Evolutionary conservation across 2,888 invertebrate species (phyloP).

Genomic region (Belgica antarctica): DNA sequence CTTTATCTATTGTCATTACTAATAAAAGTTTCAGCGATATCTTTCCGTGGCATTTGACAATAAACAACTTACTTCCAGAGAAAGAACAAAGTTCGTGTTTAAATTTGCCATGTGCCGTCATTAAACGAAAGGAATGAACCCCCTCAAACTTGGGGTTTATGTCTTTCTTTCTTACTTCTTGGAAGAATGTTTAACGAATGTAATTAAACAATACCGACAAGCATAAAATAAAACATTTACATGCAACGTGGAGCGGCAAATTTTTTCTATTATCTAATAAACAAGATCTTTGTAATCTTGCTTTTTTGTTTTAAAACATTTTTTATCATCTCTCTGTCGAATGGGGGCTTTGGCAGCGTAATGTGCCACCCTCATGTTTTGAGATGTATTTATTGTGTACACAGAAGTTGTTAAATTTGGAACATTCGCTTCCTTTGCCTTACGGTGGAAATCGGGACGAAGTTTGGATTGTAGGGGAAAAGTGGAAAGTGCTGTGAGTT

Average conservation of each 20-base stretch:
- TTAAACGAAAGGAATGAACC: not conserved
- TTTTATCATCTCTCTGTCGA: not conserved
- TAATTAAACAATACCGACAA: constrained; percentile 36
- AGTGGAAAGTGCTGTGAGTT: no score
- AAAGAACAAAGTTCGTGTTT: not conserved
- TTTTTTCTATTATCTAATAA: constrained; percentile 40
- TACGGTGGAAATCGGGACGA: no score
- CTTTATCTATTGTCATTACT: constrained; percentile 16
- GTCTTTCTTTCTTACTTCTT: constrained; percentile 33
- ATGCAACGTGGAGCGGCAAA: constrained; percentile 40
- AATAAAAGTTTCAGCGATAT: not conserved
- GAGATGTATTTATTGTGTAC: constrained; percentile 6
- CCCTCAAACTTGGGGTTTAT: constrained; percentile 15
- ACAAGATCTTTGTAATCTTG: constrained; percentile 43
- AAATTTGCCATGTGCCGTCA: constrained; percentile 38
- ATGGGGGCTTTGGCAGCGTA: not conserved
- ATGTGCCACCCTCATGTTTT: constrained; percentile 23
- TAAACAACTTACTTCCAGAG: not conserved
- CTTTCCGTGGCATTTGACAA: not conserved
- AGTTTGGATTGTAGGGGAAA: no score
- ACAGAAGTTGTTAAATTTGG: constrained; percentile 28
- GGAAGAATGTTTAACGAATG: constrained; percentile 1
- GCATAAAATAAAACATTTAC: constrained; percentile 38
- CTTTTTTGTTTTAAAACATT: constrained; percentile 37
- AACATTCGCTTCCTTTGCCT: constrained; percentile 24